These are phyloP conservation scores for Coelopa pilipes DNA, from an alignment of 2,888 invertebrate species.

Conservation along the genomic window DNA sequence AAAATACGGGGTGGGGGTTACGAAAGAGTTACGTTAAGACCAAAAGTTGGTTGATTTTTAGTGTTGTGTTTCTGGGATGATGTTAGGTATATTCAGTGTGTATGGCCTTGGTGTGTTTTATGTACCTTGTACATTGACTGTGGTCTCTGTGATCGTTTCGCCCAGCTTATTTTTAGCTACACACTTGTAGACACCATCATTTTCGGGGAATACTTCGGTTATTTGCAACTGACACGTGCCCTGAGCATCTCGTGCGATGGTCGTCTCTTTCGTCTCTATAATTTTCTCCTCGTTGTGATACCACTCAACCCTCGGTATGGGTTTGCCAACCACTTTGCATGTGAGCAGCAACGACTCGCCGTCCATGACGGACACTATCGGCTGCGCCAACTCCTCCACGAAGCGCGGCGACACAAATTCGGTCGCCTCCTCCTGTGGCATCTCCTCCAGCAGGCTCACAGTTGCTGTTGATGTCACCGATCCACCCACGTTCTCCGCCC, in stretches of 20 bases:
- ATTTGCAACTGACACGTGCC: constrained; percentile 84
- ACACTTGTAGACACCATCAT: constrained; percentile 88
- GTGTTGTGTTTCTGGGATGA: neutral
- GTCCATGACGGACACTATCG: constrained; percentile 84
- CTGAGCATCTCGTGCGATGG: constrained; percentile 78
- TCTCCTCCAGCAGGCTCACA: constrained; percentile 71
- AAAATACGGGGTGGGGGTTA: neutral
- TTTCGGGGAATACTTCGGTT: constrained; percentile 89
- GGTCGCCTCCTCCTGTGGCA: constrained; percentile 69
- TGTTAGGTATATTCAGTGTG: neutral
- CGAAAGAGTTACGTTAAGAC: neutral
- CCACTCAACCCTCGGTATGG: constrained; percentile 85
- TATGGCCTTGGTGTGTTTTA: constrained; percentile 12
- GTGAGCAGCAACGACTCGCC: constrained; percentile 84
- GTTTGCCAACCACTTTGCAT: constrained; percentile 80
- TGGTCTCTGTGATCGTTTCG: constrained; percentile 80
- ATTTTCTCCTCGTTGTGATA: constrained; percentile 78
- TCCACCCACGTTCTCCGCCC: constrained; percentile 90
- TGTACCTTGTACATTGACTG: constrained; percentile 84
- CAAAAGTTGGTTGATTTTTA: neutral
- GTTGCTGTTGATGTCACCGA: constrained; percentile 88
- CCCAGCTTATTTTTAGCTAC: constrained; percentile 85
- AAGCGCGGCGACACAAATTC: constrained; percentile 81
- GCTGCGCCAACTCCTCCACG: constrained; percentile 74
- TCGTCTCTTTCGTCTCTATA: constrained; percentile 80